Conservation (phyloP, 1,140 invertebrate species). For the Drosophila repleta region DNA sequence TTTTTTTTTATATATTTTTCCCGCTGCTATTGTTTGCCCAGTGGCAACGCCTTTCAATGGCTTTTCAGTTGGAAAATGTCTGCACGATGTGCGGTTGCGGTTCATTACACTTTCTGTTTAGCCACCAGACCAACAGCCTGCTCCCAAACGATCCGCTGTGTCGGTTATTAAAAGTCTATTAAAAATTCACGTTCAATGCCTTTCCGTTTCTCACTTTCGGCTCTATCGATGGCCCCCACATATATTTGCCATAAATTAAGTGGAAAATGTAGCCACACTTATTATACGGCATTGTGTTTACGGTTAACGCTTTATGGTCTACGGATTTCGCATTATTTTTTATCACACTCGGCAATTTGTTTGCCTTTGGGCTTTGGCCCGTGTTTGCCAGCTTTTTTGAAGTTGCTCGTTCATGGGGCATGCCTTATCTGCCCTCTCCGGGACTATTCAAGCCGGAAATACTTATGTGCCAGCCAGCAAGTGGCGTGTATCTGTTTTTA, state of each 20-base stretch:
- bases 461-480: constrained; percentile 16
- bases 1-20: constrained; percentile 19
- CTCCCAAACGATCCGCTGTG: constrained; percentile 10
- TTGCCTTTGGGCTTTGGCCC: constrained; percentile 51
- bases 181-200: constrained; percentile 65
- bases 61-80: constrained; percentile 77
- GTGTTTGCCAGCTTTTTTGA: not conserved
- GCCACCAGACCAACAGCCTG: constrained; percentile 34
- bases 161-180: constrained; percentile 76
- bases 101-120: constrained; percentile 79
- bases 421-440: constrained; percentile 63
- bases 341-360: constrained; percentile 66
- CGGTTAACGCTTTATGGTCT: constrained; percentile 33
- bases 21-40: constrained; percentile 65
- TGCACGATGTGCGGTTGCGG: constrained; percentile 74
- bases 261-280: constrained; percentile 65
- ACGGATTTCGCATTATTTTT: constrained; percentile 31
- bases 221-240: constrained; percentile 21
- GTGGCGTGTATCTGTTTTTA: constrained; percentile 8
- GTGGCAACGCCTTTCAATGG: constrained; percentile 71
- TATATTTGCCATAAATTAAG: constrained; percentile 71
- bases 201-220: constrained; percentile 9
- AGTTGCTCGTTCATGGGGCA: constrained; percentile 29
- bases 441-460: constrained; percentile 35
- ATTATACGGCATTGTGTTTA: constrained; percentile 50